phyloP scores from a whole-genome alignment of 1,140 invertebrate species.

The Drosophila orena region DNA sequence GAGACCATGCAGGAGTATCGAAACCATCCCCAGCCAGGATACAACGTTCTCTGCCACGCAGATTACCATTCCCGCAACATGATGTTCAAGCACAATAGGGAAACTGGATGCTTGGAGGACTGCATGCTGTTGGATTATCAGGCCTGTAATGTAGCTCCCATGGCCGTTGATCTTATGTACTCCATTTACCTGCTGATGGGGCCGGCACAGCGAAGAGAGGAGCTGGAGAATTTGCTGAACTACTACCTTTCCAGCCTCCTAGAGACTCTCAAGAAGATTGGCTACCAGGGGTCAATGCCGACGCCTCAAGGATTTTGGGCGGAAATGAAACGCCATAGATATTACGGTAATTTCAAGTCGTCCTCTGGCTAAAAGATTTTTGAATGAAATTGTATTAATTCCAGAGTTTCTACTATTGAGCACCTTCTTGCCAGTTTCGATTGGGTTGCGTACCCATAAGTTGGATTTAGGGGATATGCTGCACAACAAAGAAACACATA shows the following conservation, averaged over 20 bases:
- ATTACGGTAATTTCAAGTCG: slow-evolving; percentile 33
- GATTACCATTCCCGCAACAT: slow-evolving; percentile 66
- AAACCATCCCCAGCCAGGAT: slow-evolving; percentile 11
- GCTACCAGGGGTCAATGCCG: slow-evolving; percentile 56
- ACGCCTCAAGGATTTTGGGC: slow-evolving; percentile 30
- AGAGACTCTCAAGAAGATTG: slow-evolving; percentile 50
- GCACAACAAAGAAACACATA: slow-evolving; percentile 13
- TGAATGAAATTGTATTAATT: neutral
- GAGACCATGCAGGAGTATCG: slow-evolving; percentile 45
- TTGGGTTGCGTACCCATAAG: neutral
- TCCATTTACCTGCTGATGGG: slow-evolving; percentile 59
- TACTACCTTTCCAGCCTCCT: slow-evolving; percentile 53
- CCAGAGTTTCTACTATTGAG: slow-evolving; percentile 43
- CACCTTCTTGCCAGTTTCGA: slow-evolving; percentile 35
- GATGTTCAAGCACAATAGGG: slow-evolving; percentile 62
- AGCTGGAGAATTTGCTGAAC: slow-evolving; percentile 42
- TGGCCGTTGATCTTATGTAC: slow-evolving; percentile 56
- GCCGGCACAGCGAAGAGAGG: slow-evolving; percentile 31
- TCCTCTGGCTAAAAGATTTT: neutral
- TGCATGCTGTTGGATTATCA: slow-evolving; percentile 65
- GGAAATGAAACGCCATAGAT: slow-evolving; percentile 27
- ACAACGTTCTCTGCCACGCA: slow-evolving; percentile 61
- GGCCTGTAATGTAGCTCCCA: slow-evolving; percentile 38
- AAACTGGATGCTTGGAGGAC: slow-evolving; percentile 46
- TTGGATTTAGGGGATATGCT: slow-evolving; percentile 20